Evolutionary conservation across 1,140 invertebrate genomes (phyloP), one percentile per base, ranked within the genome.

Genomic region (Atta colombica): DNA sequence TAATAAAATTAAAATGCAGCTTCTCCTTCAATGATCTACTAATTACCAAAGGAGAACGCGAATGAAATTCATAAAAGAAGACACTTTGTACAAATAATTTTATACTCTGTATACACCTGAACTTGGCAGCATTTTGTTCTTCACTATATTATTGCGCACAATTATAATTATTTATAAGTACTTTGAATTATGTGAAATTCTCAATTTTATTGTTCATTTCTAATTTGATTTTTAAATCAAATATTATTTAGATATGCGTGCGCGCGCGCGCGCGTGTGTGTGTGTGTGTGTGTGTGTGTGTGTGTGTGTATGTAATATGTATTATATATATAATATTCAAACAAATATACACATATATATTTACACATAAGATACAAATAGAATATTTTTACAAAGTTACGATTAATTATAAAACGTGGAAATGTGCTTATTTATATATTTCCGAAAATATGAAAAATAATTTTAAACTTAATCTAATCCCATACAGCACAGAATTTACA

Each of bases 101-200:
- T 69, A 49, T 12, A 45, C 1, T 68, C 10, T 68, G 0, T 45
- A 45, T 10, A 25, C 8, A 69, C 6, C 2, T 51, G 14, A 69
- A 16, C 12, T 2, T 12, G 21, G 49, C 39, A 14, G 66, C n/a
- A 49, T 69, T 69, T 69, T 49, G 21, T 12, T 69, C 39, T 25
- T 14, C n/a, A 58, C 51, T 63, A 1, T 63, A 55, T 12, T 72
- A 55, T 55, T 18, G 18, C 55, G 72, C 72, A 60, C 72, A 75
- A 39, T 75, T 58, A 39, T 14, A 16, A 21, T 60, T 7, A 0
- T 39, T 35, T 7, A 31, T 5, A 16, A 6, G n/a, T 58, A 74
- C 21, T 8, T 21, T 58, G 28, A 74, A 58, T 39, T 68, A 12
- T 10, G 10, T 35, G 1, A 10, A 45, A 49, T 60, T 39, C 1